Evolutionary conservation across 1,140 invertebrate species (phyloP), one percentile per base, ranked within the genome.

Genomic region (Oryctes rhinoceros): DNA sequence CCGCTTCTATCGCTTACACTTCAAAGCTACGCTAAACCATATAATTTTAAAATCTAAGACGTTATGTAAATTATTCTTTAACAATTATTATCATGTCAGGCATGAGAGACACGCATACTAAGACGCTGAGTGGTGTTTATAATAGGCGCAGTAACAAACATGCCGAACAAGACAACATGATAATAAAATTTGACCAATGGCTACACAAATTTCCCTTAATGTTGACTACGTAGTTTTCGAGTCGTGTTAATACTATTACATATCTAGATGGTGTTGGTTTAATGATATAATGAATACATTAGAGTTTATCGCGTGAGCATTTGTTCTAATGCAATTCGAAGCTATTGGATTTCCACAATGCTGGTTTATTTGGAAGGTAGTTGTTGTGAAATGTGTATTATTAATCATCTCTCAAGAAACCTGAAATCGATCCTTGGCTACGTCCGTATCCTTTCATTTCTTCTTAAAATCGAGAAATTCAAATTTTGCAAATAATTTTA

Each of bases 241-340:
- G 53, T 18, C 53, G 53, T 59, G 53, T n/a, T 59, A 59, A n/a
- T 59, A 15, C 18, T n/a, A 59, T 59, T 59, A 59, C 13, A 59
- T 4, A 59, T 1, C 6, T 59, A 2, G 15, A 59, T 59, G 53
- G 53, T n/a, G 53, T 18, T 4, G 15, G 15, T 59, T 59, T 59
- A 59, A 59, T 59, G 53, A 59, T 59, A n/a, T 59, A 59, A n/a
- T 59, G 53, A 59, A 59, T n/a, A 59, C 53, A 59, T 59, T 59
- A 59, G 13, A 4, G 53, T 3, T n/a, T 53, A 53, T 53, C 49
- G n/a, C 13, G 49, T n/a, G 13, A 59, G 13, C 53, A 59, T 59
- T 59, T 18, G 53, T 59, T 59, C n/a, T 59, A 13, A 59, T 59
- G 18, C 5, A n/a, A 15, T 59, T n/a, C 5, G 53, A 59, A 59